Evolutionary conservation across 1,140 invertebrate species (phyloP).

Genomic region (Aphelenchoides avenae): DNA sequence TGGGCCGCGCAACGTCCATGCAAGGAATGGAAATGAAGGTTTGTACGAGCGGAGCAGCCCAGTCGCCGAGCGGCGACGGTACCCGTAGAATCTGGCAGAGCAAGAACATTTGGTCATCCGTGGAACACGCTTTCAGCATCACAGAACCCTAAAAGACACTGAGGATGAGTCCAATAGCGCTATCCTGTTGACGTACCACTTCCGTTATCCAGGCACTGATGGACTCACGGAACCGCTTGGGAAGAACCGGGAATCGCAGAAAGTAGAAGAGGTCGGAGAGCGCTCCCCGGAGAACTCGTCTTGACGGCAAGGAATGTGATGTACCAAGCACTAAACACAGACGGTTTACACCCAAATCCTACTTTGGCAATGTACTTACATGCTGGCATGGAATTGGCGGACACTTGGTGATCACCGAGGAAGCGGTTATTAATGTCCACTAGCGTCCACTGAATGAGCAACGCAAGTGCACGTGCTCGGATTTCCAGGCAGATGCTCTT

Average conservation of each 20-base stretch:
- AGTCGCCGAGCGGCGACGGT: conserved; percentile 25
- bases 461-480: conserved; percentile 28
- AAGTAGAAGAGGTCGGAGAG: conserved; percentile 43
- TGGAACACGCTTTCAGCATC: conserved; percentile 32
- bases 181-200: conserved; percentile 21
- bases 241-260: conserved; percentile 41
- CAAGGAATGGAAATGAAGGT: conserved; percentile 34
- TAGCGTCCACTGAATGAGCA: conserved; percentile 43
- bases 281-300: conserved; percentile 21
- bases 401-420: conserved; percentile 32
- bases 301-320: not conserved
- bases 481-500: conserved; percentile 30
- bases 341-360: not conserved
- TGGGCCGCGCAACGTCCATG: conserved; percentile 25
- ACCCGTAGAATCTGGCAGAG: conserved; percentile 36
- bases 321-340: conserved; percentile 23
- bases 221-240: conserved; percentile 30
- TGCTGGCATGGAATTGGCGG: conserved; percentile 9
- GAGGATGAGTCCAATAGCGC: conserved; percentile 1
- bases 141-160: conserved; percentile 19
- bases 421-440: conserved; percentile 32
- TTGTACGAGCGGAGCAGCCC: conserved; percentile 35
- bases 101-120: conserved; percentile 38
- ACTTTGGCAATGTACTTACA: conserved; percentile 18
- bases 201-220: conserved; percentile 33